Base-by-base conservation (phyloP, 64 coral and sea anemone genomes). In the Astreopora myriophthalma region DNA sequence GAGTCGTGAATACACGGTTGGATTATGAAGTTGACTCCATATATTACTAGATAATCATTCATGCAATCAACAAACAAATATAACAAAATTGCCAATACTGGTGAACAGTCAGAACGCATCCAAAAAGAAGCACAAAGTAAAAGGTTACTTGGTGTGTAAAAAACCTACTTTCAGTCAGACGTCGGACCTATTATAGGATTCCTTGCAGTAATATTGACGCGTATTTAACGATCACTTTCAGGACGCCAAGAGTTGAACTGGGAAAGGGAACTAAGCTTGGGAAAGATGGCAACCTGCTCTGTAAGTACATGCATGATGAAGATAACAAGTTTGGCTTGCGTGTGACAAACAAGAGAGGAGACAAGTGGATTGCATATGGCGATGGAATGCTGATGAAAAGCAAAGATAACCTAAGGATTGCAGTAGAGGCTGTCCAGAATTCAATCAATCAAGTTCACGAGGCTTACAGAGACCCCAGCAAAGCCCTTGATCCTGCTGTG, bases 381-480 rank as follows among this genome's bases (percentile, higher is more conserved):
- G 39, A 44, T 44, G 39, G 39, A 44, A 44, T 44, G 39, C 39
- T 64, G 6, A 0, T 64, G 19, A 64, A 64, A 64, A 64, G 61
- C 61, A 26, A 64, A 64, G 61, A 64, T 64, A 64, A 64, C 61
- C 61, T 64, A 64, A 64, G 61, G 61, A 64, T 64, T 64, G 61
- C 61, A 64, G 61, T 26, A 0, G 61, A 64, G 24, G 61, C 61
- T 64, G 61, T 64, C 19, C 61, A 64, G 61, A 64, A 64, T n/a
- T 64, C 61, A 20, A 17, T 64, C 61, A 64, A 64, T 64, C 61
- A 64, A 64, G 61, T 64, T 64, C 19, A 64, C 19, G 61, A 64
- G 61, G 61, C 61, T 64, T 64, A 64, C 61, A 64, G 61, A 64
- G 19, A 64, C 61, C 61, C 61, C 61, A 22, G 61, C 11, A 64